Conservation (phyloP, 2,113 vertebrate genomes). For the Pseudolaguvia tuberculata region DNA sequence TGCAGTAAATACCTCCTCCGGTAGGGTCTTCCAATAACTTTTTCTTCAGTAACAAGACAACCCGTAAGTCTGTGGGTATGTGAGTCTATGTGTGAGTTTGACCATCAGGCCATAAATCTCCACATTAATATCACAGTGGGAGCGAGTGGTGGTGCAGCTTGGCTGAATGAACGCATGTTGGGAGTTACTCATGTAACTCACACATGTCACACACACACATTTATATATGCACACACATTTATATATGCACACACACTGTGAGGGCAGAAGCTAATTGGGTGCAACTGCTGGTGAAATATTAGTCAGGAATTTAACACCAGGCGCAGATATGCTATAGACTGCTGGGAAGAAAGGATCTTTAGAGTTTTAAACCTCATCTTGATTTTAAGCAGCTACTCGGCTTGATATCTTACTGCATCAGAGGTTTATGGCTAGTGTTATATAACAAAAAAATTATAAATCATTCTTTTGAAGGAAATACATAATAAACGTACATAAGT, state of each 20-base stretch:
- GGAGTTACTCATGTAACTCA: constrained; percentile 1
- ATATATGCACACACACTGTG: constrained; percentile 42
- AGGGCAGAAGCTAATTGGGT: constrained; percentile 53
- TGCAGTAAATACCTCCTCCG: constrained; percentile 4
- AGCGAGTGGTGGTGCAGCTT: constrained; percentile 46
- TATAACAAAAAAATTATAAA: background rate
- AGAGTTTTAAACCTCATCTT: constrained; percentile 52
- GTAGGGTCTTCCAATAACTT: constrained; percentile 4
- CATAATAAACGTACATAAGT: background rate
- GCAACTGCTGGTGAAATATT: constrained; percentile 59
- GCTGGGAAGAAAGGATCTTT: background rate
- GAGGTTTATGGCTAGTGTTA: background rate
- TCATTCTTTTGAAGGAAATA: background rate
- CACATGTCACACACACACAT: background rate
- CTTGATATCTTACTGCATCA: constrained; percentile 40
- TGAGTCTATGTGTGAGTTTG: constrained; percentile 9
- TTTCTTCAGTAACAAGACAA: constrained; percentile 13
- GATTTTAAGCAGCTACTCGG: constrained; percentile 64
- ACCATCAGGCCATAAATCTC: constrained; percentile 52
- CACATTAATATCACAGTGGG: constrained; percentile 56
- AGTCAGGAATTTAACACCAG: constrained; percentile 44
- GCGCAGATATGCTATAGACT: constrained; percentile 1
- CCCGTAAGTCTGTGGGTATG: too few species aligned
- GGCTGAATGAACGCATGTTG: constrained; percentile 35
- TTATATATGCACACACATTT: too few species aligned